A percentile compares a stretch with the other conserved stretches of the same genome.
These are phyloP conservation scores for Cryptocheilus praepositus DNA, from an alignment of 2,888 invertebrate species.

Conservation along the genomic window DNA sequence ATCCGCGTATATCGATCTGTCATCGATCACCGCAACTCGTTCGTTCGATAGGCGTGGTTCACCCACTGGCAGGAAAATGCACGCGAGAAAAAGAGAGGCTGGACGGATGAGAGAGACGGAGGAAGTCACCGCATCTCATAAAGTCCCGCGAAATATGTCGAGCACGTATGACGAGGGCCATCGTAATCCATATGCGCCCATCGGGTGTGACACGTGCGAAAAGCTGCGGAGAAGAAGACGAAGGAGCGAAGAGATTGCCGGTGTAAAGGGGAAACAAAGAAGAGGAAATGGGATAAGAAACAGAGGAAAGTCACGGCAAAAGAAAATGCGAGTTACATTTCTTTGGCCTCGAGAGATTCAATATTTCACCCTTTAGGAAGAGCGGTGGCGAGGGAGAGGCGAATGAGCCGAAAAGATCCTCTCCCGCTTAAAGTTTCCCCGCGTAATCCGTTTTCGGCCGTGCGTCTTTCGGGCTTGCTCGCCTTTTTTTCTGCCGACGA, in stretches of 20 bases:
- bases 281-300: not conserved
- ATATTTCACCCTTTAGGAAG: constrained; percentile 3
- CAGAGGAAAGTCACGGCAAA: not conserved
- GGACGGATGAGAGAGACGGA: not conserved
- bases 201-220: constrained; percentile 10
- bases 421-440: constrained; percentile 15
- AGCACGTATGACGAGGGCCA: constrained; percentile 45
- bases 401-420: constrained; percentile 31
- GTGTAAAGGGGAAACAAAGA: not conserved
- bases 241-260: not conserved
- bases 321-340: constrained; percentile 10
- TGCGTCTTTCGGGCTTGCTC: constrained; percentile 3
- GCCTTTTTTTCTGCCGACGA: not conserved
- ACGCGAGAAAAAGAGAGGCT: not conserved
- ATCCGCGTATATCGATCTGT: no score
- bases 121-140: constrained; percentile 9
- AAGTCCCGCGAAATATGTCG: constrained; percentile 33
- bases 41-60: no score
- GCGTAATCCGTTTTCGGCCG: constrained; percentile 10
- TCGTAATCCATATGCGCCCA: constrained; percentile 41
- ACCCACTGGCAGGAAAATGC: not conserved
- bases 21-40: no score
- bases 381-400: constrained; percentile 8
- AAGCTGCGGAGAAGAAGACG: not conserved
- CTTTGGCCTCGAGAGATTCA: constrained; percentile 23